These are phyloP conservation scores for Cyanoderma ruficeps DNA, from an alignment of 2,113 vertebrate genomes.

Conservation along the genomic window DNA sequence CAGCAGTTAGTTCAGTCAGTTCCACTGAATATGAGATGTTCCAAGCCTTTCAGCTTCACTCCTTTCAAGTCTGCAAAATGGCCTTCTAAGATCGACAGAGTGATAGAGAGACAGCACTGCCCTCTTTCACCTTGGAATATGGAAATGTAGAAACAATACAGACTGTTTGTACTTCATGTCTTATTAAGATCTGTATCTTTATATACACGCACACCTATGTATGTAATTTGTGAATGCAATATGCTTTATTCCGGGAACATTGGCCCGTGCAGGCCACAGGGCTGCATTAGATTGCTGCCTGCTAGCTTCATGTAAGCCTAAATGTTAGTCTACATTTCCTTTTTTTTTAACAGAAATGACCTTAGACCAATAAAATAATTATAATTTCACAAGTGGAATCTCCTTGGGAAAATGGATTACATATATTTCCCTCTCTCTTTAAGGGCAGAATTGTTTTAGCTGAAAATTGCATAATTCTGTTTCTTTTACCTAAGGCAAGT, in stretches of 20 bases:
- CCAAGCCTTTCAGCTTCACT: neutral
- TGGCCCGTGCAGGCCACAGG: neutral
- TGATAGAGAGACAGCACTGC: neutral
- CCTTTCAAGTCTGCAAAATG: neutral
- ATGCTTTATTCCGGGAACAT: neutral
- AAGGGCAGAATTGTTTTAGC: constrained; percentile 11
- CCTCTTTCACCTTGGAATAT: neutral
- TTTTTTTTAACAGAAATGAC: neutral
- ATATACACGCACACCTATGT: neutral
- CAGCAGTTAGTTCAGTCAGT: neutral
- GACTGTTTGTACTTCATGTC: neutral
- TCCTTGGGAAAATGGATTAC: neutral
- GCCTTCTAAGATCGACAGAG: neutral
- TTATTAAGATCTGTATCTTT: constrained; percentile 6
- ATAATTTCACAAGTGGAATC: neutral
- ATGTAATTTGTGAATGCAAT: neutral
- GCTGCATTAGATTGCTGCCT: neutral
- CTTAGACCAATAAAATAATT: neutral
- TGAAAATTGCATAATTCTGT: constrained; percentile 60
- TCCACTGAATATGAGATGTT: neutral
- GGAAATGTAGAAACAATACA: neutral
- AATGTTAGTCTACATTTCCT: neutral
- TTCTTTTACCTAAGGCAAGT: constrained; percentile 64
- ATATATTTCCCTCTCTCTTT: constrained; percentile 13
- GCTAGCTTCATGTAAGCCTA: neutral